phyloP scores from a whole-genome alignment of 1,140 invertebrate genomes.

The Aricia agestis region DNA sequence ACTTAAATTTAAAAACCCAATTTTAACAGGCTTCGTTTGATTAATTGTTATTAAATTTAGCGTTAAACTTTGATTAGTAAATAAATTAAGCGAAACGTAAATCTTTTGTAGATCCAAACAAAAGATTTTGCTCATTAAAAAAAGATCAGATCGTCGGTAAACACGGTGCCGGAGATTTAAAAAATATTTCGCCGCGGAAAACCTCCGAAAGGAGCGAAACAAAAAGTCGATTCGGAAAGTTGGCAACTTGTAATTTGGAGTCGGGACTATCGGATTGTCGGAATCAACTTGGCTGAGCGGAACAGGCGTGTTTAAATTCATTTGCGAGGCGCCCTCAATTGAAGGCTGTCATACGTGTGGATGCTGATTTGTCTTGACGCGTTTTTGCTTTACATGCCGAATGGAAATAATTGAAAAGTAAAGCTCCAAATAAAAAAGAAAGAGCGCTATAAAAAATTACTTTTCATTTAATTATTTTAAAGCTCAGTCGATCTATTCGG shows the following conservation, averaged over 20 bases:
- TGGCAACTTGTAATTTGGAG: slow-evolving; percentile 61
- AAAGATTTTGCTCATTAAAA: slow-evolving; percentile 39
- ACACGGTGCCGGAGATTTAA: slow-evolving; percentile 40
- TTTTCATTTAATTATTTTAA: too few species aligned
- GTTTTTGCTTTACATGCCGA: not conserved
- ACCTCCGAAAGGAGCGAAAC: slow-evolving; percentile 31
- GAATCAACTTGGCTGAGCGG: slow-evolving; percentile 53
- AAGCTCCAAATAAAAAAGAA: too few species aligned
- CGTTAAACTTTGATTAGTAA: not conserved
- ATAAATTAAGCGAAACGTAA: slow-evolving; percentile 31
- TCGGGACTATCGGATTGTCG: slow-evolving; percentile 53
- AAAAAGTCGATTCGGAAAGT: slow-evolving; percentile 54
- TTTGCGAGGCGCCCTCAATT: slow-evolving; percentile 31
- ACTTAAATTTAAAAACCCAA: not conserved
- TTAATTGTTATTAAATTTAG: not conserved
- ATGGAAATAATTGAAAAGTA: too few species aligned
- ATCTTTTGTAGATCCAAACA: slow-evolving; percentile 30
- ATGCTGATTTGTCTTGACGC: not conserved
- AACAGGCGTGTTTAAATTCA: slow-evolving; percentile 63
- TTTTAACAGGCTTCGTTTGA: not conserved
- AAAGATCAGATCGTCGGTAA: slow-evolving; percentile 45
- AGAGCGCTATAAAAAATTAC: too few species aligned
- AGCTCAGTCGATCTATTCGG: too few species aligned
- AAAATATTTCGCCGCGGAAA: slow-evolving; percentile 39
- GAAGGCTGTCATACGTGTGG: slow-evolving; percentile 23